Evolutionary conservation across 1,140 invertebrate species (phyloP).

Genomic region (Metaphire vulgaris): DNA sequence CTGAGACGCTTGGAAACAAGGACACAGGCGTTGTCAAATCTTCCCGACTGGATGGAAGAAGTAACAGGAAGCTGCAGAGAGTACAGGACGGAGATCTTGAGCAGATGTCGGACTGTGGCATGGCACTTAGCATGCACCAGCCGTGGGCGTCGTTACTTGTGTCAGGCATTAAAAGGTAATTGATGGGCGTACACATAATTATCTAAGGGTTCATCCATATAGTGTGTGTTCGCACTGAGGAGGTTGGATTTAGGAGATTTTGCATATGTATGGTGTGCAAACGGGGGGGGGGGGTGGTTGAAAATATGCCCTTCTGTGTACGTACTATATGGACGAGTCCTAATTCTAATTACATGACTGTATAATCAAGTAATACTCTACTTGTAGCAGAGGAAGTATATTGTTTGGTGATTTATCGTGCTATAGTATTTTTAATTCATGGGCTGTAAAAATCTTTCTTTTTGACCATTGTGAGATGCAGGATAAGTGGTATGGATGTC

Average conservation of each 20-base stretch:
- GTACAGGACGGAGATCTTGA: constrained; percentile 77
- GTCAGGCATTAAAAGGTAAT: constrained; percentile 81
- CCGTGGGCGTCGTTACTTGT: constrained; percentile 88
- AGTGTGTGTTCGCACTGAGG: too few species aligned
- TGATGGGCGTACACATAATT: too few species aligned
- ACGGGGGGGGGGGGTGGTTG: too few species aligned
- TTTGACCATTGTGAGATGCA: background rate
- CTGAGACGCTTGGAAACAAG: background rate
- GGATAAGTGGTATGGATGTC: background rate
- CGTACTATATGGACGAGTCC: too few species aligned
- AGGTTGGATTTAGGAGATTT: too few species aligned
- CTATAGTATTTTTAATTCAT: too few species aligned
- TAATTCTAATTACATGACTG: background rate
- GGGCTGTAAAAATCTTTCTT: background rate
- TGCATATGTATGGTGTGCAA: too few species aligned
- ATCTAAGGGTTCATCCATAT: background rate
- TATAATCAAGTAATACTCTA: background rate
- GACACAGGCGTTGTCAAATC: background rate
- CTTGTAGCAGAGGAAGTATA: background rate
- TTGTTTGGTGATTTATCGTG: background rate
- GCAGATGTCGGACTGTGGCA: constrained; percentile 79
- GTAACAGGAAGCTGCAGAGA: constrained; percentile 27
- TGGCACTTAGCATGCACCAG: constrained; percentile 89
- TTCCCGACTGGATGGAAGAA: constrained; percentile 2
- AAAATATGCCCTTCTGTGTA: too few species aligned